Conservation (phyloP, 2,797 vertebrate genomes). For the Squalus acanthias region DNA sequence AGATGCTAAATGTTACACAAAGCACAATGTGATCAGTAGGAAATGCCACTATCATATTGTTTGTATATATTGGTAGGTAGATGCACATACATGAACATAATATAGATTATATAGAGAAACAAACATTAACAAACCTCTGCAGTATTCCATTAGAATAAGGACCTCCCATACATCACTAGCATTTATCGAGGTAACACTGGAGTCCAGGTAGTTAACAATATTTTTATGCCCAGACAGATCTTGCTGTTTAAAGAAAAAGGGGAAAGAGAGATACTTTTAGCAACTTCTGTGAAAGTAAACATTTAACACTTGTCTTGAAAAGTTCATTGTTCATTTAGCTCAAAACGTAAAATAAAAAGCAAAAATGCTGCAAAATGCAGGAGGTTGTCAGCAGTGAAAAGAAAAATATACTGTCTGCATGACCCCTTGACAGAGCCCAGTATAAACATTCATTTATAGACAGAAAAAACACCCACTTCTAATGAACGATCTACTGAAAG, state of each 20-base stretch:
- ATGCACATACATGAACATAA: background rate
- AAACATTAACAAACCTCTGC: slow-evolving; percentile 70
- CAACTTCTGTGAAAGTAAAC: background rate
- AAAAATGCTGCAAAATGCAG: background rate
- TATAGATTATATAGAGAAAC: background rate
- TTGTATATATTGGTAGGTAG: background rate
- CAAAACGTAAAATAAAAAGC: background rate
- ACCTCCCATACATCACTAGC: slow-evolving; percentile 95
- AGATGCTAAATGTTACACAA: background rate
- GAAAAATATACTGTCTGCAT: background rate
- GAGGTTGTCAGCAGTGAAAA: background rate
- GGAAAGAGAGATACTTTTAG: background rate
- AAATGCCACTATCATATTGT: background rate
- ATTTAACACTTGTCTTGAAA: background rate
- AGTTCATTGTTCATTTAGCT: background rate
- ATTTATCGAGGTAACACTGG: slow-evolving; percentile 85
- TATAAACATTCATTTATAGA: background rate
- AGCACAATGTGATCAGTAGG: background rate
- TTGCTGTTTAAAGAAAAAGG: slow-evolving; percentile 59
- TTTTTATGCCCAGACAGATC: slow-evolving; percentile 93
- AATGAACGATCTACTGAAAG: background rate
- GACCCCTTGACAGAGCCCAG: background rate
- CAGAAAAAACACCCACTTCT: background rate
- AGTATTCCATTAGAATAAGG: slow-evolving; percentile 96
- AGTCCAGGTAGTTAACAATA: slow-evolving; percentile 94